phyloP scores from a whole-genome alignment of 1,140 invertebrate genomes.

The Meloidogyne hapla region DNA sequence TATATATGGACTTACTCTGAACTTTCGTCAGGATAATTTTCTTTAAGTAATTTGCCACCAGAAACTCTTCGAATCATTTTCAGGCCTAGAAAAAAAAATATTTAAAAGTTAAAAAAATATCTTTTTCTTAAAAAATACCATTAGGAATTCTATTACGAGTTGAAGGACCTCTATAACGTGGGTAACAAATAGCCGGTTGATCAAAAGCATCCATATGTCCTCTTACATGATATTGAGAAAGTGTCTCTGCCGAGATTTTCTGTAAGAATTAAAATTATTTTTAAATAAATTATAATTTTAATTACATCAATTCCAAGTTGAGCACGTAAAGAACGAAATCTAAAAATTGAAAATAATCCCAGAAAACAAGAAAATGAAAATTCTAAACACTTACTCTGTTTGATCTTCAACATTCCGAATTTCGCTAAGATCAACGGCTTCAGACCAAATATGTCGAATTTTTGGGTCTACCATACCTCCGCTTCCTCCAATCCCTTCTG shows the following conservation, averaged over 20 bases:
- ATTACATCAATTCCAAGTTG: slow-evolving; percentile 57
- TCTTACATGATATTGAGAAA: slow-evolving; percentile 53
- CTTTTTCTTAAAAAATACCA: slow-evolving; percentile 22
- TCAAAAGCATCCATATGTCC: slow-evolving; percentile 62
- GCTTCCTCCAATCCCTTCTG: background rate
- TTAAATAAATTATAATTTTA: slow-evolving; percentile 3
- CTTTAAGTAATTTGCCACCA: slow-evolving; percentile 60
- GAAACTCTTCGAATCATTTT: slow-evolving; percentile 58
- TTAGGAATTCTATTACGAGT: slow-evolving; percentile 49
- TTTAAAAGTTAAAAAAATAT: too few species aligned
- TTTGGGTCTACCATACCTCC: slow-evolving; percentile 44
- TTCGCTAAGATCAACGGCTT: slow-evolving; percentile 53
- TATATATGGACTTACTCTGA: background rate
- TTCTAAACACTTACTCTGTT: slow-evolving; percentile 31
- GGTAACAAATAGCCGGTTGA: slow-evolving; percentile 58
- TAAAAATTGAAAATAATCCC: background rate
- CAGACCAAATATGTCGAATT: slow-evolving; percentile 54
- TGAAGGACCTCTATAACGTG: slow-evolving; percentile 54
- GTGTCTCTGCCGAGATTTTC: slow-evolving; percentile 56
- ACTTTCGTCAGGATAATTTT: slow-evolving; percentile 54
- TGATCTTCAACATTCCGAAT: slow-evolving; percentile 55
- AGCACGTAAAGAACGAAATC: slow-evolving; percentile 47
- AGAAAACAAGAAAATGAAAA: background rate
- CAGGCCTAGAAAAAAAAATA: slow-evolving; percentile 10
- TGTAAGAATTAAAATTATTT: slow-evolving; percentile 27